Base-by-base conservation (phyloP, 1,140 invertebrate genomes). In the Leguminivora glycinivorella region DNA sequence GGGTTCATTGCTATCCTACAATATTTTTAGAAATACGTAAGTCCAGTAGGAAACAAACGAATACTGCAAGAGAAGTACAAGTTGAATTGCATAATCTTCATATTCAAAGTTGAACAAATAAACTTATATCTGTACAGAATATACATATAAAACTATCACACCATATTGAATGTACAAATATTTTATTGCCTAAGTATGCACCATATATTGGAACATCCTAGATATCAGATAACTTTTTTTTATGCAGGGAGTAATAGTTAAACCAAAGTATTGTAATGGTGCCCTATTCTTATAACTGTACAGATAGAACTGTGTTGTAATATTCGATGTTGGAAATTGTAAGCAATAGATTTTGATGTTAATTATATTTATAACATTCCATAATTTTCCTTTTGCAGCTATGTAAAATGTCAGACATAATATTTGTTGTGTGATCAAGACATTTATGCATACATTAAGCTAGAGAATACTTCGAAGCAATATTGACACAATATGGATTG, bases 261-360 rank as follows among this genome's bases (percentile, higher is more conserved):
- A 63, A 63, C 58, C 14, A 10, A 63, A 63, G 58, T 63, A 63
- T 63, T 63, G 58, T 31, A 31, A 63, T 29, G 58, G 58, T 63
- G 58, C 58, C 58, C 58, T 63, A 29, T 34, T 63, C 58, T 63
- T 63, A 29, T 58, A 58, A 58, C 25, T 58, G 56, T 63, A 63
- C 58, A 63, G 58, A 17, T 34, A 29, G 58, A 63, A 19, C 14
- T 31, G 58, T 63, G 25, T 26, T 63, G 47, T 52, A 52, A 63
- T 31, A 29, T 31, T 63, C 26, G 25, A 63, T 34, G 58, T 63
- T 63, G 58, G 58, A 31, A 63, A 63, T 17, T 63, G 58, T 63
- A 63, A 31, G 58, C 26, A 25, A 63, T 63, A 63, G 58, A 63
- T 17, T 63, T 63, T 17, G 25, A 63, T 63, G 58, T 63, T 17